phyloP scores from a whole-genome alignment of 1,140 invertebrate genomes.

The Drosophila grimshawi region DNA sequence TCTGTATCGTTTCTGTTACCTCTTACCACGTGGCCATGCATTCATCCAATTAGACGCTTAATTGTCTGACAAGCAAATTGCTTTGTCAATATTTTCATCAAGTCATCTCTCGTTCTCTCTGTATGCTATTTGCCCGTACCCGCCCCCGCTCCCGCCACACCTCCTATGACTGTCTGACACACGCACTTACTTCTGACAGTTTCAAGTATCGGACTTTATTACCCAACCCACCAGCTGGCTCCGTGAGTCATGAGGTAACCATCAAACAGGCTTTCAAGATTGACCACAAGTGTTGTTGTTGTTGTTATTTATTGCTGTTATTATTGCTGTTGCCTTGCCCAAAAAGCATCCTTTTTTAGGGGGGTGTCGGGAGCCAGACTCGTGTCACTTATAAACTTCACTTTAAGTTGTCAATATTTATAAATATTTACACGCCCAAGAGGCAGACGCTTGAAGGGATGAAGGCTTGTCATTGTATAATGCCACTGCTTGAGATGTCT shows the following conservation, averaged over 20 bases:
- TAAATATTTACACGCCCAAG: conserved; percentile 74
- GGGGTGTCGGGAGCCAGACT: conserved; percentile 22
- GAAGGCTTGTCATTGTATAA: conserved; percentile 11
- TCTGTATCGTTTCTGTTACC: conserved; percentile 6
- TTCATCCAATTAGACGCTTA: conserved; percentile 83
- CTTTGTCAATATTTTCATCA: conserved; percentile 82
- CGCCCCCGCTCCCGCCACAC: background rate
- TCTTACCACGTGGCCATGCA: conserved; percentile 59
- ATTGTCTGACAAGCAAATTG: conserved; percentile 83
- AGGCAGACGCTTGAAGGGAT: conserved; percentile 24
- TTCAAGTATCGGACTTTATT: conserved; percentile 78
- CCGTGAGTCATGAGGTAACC: conserved; percentile 48
- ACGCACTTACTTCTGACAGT: conserved; percentile 73
- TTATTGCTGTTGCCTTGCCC: conserved; percentile 35
- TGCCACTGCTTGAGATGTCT: background rate
- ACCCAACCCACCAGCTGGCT: conserved; percentile 55
- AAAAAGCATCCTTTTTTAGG: conserved; percentile 65
- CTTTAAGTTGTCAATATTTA: conserved; percentile 82
- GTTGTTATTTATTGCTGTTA: conserved; percentile 42
- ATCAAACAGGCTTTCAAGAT: conserved; percentile 79
- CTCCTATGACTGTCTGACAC: conserved; percentile 14
- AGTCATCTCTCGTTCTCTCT: conserved; percentile 55
- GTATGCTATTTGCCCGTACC: background rate
- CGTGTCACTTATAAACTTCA: conserved; percentile 80
- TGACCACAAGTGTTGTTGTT: conserved; percentile 72